Base-by-base conservation (phyloP, 2,888 invertebrate species). In the Leuctra nigra region DNA sequence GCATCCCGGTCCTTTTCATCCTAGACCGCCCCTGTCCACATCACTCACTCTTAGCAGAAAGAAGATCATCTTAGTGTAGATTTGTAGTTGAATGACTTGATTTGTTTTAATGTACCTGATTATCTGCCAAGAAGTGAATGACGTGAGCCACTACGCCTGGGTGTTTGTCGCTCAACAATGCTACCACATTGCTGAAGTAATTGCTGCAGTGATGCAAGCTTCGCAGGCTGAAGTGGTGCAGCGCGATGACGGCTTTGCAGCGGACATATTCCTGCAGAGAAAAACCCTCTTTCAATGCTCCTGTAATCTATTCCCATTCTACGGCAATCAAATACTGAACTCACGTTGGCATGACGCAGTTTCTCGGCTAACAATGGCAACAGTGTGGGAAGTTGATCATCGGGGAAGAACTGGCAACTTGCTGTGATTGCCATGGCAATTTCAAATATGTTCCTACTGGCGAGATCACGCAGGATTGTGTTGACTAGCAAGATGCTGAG, bases 401-500 rank as follows among this genome's bases (percentile, higher is more conserved):
- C 24, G 23, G 59, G 59, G n/a, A 61, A 55, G 13, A 61, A 36
- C 23, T 56, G 58, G 24, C 61, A 61, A 29, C 56, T 44, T 22
- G 61, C 62, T 36, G 60, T 53, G 9, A 61, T 33, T 6, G 62
- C 61, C 57, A 61, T 57, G 7, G 53, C 55, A 48, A 62, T 53
- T 6, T 55, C 50, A 16, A 59, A 22, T 2, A 61, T 56, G 39
- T 61, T 59, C 41, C 53, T 57, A 50, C 57, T 61, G 9, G 56
- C 47, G 25, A 63, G 55, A 54, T 63, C 63, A 35, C 61, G 59
- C 1, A 61, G 38, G 13, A 63, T 58, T 1, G 63, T 61, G 24
- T 63, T 63, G 11, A 63, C 61, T 44, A 63, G 48, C 25, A 63
- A 48, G 14, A 63, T 53, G 18, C 56, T 54, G 14, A 63, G 58